Percentiles rank a stretch among this genome's conserved stretches.
phyloP scores from a whole-genome alignment of 2,113 vertebrate genomes.

The Polypterus senegalus region DNA sequence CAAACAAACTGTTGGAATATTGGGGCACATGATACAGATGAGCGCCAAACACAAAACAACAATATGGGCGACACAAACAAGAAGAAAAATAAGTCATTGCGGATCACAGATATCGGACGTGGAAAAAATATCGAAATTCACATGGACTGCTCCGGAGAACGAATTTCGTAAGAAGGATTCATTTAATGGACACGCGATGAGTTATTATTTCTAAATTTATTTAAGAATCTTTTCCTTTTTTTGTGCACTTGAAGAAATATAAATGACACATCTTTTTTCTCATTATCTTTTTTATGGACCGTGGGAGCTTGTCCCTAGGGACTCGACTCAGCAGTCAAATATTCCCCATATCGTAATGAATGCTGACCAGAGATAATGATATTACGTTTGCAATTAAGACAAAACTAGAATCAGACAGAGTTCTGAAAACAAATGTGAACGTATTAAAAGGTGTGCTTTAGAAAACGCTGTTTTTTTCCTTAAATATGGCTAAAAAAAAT shows the following conservation, averaged over 20 bases:
- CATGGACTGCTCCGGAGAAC: background rate
- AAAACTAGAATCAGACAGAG: conserved; percentile 15
- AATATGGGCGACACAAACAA: background rate
- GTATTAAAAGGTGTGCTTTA: no score
- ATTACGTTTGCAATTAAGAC: conserved; percentile 15
- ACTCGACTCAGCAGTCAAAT: background rate
- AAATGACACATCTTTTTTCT: no score
- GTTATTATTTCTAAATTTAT: conserved; percentile 12
- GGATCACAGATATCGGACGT: no score
- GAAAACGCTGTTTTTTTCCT: no score
- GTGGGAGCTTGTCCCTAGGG: background rate
- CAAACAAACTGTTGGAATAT: conserved; percentile 42
- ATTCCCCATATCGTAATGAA: conserved; percentile 4
- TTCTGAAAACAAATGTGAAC: background rate
- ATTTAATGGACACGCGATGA: background rate
- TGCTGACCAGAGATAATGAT: conserved; percentile 11
- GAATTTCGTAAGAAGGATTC: background rate
- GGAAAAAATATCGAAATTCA: no score
- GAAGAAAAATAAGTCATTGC: no score
- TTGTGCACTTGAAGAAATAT: no score
- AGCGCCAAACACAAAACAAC: conserved; percentile 51
- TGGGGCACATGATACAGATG: conserved; percentile 30
- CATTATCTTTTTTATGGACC: background rate
- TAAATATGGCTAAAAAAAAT: no score
- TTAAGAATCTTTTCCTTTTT: no score